phyloP scores from a whole-genome alignment of 2,113 vertebrate genomes.

The Boulengeromyrus knoepffleri region DNA sequence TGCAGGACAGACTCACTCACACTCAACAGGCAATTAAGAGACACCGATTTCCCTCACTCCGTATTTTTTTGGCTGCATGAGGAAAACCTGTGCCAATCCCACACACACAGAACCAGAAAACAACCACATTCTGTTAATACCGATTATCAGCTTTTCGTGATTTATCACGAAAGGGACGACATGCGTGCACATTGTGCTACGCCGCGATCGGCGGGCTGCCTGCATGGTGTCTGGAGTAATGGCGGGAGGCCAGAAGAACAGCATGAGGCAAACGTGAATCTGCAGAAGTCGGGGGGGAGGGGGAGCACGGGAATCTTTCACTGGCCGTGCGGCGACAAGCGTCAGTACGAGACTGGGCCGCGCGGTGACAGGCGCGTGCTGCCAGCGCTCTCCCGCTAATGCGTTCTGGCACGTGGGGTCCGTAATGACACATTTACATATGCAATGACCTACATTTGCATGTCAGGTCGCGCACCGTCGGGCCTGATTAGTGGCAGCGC shows the following conservation, averaged over 20 bases:
- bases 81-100: neutral
- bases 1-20: neutral
- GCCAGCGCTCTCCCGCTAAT: slow-evolving; percentile 96
- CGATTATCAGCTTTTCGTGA: neutral
- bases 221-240: neutral
- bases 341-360: slow-evolving; percentile 83
- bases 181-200: neutral
- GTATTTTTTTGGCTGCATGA: neutral
- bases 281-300: neutral
- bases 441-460: slow-evolving; percentile 99
- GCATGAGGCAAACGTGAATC: neutral
- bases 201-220: neutral
- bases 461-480: slow-evolving; percentile 98
- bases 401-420: slow-evolving; percentile 93
- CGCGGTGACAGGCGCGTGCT: slow-evolving; percentile 93
- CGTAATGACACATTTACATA: slow-evolving; percentile 99
- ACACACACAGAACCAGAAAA: neutral
- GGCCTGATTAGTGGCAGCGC: slow-evolving; percentile 84
- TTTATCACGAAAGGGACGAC: neutral
- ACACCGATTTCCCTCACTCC: neutral
- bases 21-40: neutral
- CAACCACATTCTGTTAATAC: neutral
- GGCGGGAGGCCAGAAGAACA: neutral
- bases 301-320: slow-evolving; percentile 61
- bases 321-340: slow-evolving; percentile 84